These are phyloP conservation scores for Valencia hispanica DNA, from an alignment of 2,797 vertebrate genomes.

Conservation along the genomic window DNA sequence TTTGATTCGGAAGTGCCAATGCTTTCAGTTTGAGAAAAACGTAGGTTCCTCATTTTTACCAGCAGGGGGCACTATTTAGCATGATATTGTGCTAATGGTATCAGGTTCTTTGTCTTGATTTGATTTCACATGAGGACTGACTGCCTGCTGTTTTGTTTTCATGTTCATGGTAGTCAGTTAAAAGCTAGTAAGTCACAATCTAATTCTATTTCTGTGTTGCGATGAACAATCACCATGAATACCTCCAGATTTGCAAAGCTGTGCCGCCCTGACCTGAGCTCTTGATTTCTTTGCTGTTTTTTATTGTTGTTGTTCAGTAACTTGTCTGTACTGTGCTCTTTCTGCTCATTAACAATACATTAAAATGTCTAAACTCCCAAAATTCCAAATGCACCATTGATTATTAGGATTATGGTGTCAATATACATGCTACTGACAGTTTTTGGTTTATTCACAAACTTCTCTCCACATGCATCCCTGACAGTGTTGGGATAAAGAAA, in stretches of 20 bases:
- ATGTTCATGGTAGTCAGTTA: background rate
- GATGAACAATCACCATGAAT: background rate
- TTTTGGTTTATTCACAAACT: background rate
- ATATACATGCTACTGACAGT: too few species aligned
- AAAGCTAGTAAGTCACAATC: background rate
- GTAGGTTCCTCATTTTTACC: background rate
- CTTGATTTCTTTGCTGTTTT: background rate
- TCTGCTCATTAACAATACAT: background rate
- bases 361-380: background rate
- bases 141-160: background rate
- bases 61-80: background rate
- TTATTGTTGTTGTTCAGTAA: too few species aligned
- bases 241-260: background rate
- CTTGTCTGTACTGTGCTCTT: background rate
- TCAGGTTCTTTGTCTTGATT: background rate
- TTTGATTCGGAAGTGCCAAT: background rate
- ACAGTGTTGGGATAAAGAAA: slow-evolving; percentile 27
- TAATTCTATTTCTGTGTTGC: background rate
- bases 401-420: too few species aligned
- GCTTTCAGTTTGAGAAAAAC: background rate
- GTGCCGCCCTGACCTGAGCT: background rate
- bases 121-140: background rate
- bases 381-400: too few species aligned
- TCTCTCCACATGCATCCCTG: slow-evolving; percentile 33
- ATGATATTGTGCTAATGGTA: background rate